phyloP scores from a whole-genome alignment of 1,140 invertebrate species.

The Amphibalanus amphitrite region DNA sequence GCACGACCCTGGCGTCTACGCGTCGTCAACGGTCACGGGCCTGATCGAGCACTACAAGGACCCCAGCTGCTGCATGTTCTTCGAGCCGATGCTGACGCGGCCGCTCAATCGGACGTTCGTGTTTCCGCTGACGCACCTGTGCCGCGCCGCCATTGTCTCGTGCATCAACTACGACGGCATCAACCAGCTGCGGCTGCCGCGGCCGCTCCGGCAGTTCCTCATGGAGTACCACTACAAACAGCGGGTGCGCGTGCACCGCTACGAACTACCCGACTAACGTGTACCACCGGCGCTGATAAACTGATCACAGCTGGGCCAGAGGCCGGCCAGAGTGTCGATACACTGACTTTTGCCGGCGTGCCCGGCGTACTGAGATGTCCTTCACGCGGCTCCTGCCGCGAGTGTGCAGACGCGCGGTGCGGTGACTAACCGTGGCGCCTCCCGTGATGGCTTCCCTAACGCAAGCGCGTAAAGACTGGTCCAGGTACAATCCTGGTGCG shows the following conservation, averaged over 20 bases:
- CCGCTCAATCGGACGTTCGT: slow-evolving; percentile 71
- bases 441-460: too few relatives aligned
- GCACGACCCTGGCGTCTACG: slow-evolving; percentile 87
- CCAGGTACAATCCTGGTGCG: too few relatives aligned
- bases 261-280: slow-evolving; percentile 34
- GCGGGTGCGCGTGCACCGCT: slow-evolving; percentile 65
- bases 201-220: slow-evolving; percentile 70
- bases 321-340: too few relatives aligned
- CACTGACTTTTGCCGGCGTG: too few relatives aligned
- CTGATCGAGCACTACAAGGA: slow-evolving; percentile 95
- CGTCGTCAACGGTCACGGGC: slow-evolving; percentile 66
- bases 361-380: too few relatives aligned
- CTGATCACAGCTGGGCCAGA: too few relatives aligned
- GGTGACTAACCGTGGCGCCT: too few relatives aligned
- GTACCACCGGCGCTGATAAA: background rate
- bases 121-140: slow-evolving; percentile 79
- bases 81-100: slow-evolving; percentile 90
- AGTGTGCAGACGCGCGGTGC: too few relatives aligned
- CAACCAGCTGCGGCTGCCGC: slow-evolving; percentile 53
- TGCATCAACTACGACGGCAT: slow-evolving; percentile 58
- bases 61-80: slow-evolving; percentile 96
- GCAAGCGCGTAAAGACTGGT: too few relatives aligned
- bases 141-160: slow-evolving; percentile 68
- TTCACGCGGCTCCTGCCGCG: too few relatives aligned
- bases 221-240: slow-evolving; percentile 96